These are phyloP conservation scores for Drosophila nikananu DNA, from an alignment of 1,140 invertebrate genomes.

Conservation along the genomic window DNA sequence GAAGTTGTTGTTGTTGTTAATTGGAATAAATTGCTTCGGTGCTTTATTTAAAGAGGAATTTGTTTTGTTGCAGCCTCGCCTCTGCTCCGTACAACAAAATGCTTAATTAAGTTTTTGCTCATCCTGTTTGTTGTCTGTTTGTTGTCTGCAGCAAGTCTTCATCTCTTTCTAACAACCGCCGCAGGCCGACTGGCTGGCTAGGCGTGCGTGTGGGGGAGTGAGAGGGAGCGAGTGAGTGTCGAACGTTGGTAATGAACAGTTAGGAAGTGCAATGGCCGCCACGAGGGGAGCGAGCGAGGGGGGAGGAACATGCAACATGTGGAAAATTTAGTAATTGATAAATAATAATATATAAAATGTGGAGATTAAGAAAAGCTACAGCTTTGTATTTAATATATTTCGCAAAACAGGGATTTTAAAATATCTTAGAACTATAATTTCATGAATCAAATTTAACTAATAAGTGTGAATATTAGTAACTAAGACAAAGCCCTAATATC, in stretches of 20 bases:
- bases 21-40: conserved; percentile 69
- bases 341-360: background rate
- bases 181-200: background rate
- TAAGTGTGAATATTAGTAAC: background rate
- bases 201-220: conserved; percentile 4
- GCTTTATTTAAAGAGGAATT: conserved; percentile 65
- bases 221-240: conserved; percentile 1
- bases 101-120: conserved; percentile 67
- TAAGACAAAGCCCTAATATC: background rate
- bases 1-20: conserved; percentile 52
- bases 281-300: background rate
- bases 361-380: too few species aligned
- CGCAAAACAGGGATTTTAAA: background rate
- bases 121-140: conserved; percentile 20
- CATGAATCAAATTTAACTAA: background rate
- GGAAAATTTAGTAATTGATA: background rate
- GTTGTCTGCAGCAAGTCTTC: conserved; percentile 22
- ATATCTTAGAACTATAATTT: background rate
- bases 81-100: conserved; percentile 52
- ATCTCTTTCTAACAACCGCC: conserved; percentile 18
- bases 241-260: conserved; percentile 39
- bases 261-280: conserved; percentile 6
- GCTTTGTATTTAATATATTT: background rate
- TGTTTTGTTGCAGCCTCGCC: conserved; percentile 36
- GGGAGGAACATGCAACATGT: background rate